Evolutionary conservation across 2,113 vertebrate genomes (phyloP), one percentile per base, ranked within the genome.

Genomic region (Zapus hudsonius): DNA sequence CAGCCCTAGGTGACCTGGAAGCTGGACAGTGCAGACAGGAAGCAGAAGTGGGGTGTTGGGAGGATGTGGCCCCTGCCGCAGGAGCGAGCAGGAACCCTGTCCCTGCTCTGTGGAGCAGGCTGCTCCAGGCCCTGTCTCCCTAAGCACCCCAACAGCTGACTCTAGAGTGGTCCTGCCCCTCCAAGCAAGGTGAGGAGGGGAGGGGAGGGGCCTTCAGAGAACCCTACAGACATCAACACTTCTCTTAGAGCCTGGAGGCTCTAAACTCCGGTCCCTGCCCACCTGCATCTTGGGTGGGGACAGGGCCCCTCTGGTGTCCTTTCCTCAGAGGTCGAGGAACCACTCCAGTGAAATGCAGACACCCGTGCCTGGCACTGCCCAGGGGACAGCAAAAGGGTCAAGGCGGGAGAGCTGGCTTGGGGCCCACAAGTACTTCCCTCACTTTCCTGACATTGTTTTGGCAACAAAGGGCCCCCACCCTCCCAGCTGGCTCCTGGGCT

Each of bases 391-490:
- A 61, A 80, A 78, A 74, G 66, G 27, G 69, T 11, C 29, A 36
- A 74, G 70, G 78, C 70, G 74, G 85, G 61, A 91, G 72, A 83
- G 86, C 83, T 89, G 93, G 84, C 86, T 44, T 52, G 84, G 85
- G 93, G 52, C 57, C 94, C 87, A 29, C 13, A 85, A 94, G 84
- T 70, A 79, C 95, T 47, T 92, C 67, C 95, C 94, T 78, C 40
- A 2, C 89, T 89, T 87, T 89, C 93, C 95, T 91, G 94, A 79
- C 85, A 1, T 85, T 42, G 0, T 92, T 91, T 90, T 91, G 89
- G 92, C 95, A 95, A 84, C 94, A 91, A 73, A 82, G 93, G 92
- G 44, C 55, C 91, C 94, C 94, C 42, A 25, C 89, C 91, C 96
- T 89, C 92, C 95, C 92, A 44, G 33, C 40, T 57, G 74, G 92